A percentile compares a stretch with the other conserved stretches of the same genome.
Conservation (phyloP, 2,888 invertebrate genomes). For the Eubasilissa splendida region DNA sequence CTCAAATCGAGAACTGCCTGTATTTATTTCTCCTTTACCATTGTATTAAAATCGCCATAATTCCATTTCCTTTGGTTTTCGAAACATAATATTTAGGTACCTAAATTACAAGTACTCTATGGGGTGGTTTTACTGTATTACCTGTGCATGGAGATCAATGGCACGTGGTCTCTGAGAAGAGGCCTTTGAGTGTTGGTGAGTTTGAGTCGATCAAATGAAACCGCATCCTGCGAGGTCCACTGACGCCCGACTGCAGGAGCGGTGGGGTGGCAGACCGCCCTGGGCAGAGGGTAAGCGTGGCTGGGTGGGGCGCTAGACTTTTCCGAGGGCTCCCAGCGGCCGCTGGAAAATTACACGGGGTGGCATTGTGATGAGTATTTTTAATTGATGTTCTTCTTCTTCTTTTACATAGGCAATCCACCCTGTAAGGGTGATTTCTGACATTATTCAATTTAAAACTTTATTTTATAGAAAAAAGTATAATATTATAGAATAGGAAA, state of each 20-base stretch:
- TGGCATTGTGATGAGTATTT: too few species aligned
- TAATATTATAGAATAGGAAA: too few species aligned
- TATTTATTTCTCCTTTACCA: background rate
- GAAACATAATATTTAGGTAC: background rate
- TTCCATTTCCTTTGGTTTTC: background rate
- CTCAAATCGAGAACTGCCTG: too few species aligned
- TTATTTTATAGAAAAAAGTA: too few species aligned
- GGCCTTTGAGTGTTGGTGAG: conserved; percentile 37
- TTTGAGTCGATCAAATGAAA: conserved; percentile 40
- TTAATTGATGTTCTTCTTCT: too few species aligned
- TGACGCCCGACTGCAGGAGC: conserved; percentile 9
- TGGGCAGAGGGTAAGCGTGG: background rate
- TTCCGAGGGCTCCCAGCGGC: conserved; percentile 28
- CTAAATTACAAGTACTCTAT: too few species aligned
- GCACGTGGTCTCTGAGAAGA: conserved; percentile 25
- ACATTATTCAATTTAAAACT: too few species aligned
- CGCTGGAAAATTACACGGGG: conserved; percentile 1
- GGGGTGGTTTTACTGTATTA: background rate
- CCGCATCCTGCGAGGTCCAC: conserved; percentile 4
- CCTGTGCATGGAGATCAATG: conserved; percentile 41
- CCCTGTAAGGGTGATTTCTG: too few species aligned
- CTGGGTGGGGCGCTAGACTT: background rate
- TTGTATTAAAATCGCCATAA: background rate
- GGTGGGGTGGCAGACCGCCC: conserved; percentile 13
- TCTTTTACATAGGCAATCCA: too few species aligned